These are phyloP conservation scores for Cephus sareptanus DNA, from an alignment of 2,888 invertebrate genomes.

Conservation along the genomic window DNA sequence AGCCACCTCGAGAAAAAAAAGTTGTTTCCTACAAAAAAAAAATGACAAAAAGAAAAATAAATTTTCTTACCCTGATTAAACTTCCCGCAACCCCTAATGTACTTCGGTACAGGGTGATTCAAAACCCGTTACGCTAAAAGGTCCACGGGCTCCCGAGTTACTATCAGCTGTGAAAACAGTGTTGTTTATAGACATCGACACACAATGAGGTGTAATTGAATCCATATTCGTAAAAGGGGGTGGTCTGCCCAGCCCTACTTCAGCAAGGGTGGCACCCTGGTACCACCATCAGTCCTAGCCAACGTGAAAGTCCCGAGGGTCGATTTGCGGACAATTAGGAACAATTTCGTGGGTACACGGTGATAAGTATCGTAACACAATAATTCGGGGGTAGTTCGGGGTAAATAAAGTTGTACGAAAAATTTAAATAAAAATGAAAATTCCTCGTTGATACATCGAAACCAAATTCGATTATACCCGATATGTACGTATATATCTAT, in stretches of 20 bases:
- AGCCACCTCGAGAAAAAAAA: too few relatives aligned
- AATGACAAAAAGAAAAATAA: neutral
- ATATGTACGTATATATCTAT: neutral
- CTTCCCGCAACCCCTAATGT: neutral
- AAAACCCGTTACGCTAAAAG: neutral
- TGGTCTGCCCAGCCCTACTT: constrained; percentile 10
- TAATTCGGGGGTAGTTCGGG: constrained; percentile 21
- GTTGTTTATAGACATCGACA: constrained; percentile 60
- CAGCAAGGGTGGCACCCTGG: constrained; percentile 19
- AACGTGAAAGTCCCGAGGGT: constrained; percentile 16
- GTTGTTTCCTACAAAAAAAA: neutral
- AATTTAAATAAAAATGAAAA: neutral
- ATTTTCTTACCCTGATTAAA: neutral
- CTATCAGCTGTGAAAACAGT: constrained; percentile 63
- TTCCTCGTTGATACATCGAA: constrained; percentile 9
- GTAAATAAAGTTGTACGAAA: neutral
- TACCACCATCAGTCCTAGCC: constrained; percentile 5
- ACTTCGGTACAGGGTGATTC: neutral
- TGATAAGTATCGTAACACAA: constrained; percentile 9
- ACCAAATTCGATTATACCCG: neutral
- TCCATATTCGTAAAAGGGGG: constrained; percentile 51
- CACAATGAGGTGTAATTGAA: constrained; percentile 64
- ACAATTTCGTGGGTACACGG: constrained; percentile 34
- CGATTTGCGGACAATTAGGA: constrained; percentile 62
- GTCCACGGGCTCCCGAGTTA: constrained; percentile 17